Evolutionary conservation across 2,888 invertebrate genomes (phyloP), one percentile per base, ranked within the genome.

Genomic region (Balanococcus diminutus): DNA sequence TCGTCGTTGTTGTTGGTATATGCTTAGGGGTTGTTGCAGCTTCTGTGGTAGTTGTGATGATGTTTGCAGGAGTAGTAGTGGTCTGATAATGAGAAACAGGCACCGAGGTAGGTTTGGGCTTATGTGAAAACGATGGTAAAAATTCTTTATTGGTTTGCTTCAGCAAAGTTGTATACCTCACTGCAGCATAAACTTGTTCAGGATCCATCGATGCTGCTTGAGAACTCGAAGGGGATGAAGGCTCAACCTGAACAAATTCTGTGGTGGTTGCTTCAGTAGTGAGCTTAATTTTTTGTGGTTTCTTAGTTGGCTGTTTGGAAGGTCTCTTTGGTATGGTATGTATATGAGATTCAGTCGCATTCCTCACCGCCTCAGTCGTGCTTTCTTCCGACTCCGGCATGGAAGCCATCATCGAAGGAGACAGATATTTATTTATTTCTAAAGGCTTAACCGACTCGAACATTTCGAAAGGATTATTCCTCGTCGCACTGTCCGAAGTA

Each of bases 351-450:
- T 79, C 75, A 9, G 36, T 79, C 2, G n/a, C 28, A 67, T 28
- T 36, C 8, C 19, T 79, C 28, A 25, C 32, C 16, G 11, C 83
- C 5, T n/a, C 19, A 1, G 84, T 84, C 0, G 39, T 67, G 4
- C 0, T 31, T 25, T 81, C 67, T 22, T 81, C 86, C 0, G 46
- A 82, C n/a, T 36, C 82, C 1, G 28, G 28, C 19, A 51, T 31
- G 2, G 81, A 22, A 16, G 42, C 36, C 0, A 51, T 25, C 22
- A 28, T 31, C 56, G 86, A 56, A 22, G 36, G 61, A 28, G 81
- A 81, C 16, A 86, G 31, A 11, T 82, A 31, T 82, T 86, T 86
- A 82, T 86, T 86, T 31, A 86, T 86, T 39, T 86, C 86, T 4
- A 86, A 19, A 9, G 86, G 86, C 39, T 67, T 86, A 6, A 86